These are phyloP conservation scores for Emesis castigata DNA, from an alignment of 2,888 invertebrate species.

Conservation along the genomic window DNA sequence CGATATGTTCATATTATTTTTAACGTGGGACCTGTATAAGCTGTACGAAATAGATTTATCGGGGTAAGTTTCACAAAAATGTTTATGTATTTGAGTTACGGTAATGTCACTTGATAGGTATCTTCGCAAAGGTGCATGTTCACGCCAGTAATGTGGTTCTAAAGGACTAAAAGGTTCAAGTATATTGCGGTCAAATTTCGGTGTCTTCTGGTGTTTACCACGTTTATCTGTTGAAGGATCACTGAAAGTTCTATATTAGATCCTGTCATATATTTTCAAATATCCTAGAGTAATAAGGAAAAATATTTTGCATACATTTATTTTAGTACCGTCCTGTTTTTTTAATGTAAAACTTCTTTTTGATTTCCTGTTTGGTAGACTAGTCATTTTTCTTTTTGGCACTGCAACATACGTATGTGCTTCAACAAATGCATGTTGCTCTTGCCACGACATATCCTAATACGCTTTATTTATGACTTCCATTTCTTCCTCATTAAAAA, in stretches of 20 bases:
- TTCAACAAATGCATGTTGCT: slow-evolving; percentile 44
- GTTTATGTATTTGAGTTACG: slow-evolving; percentile 52
- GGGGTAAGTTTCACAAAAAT: slow-evolving; percentile 35
- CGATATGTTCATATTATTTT: slow-evolving; percentile 45
- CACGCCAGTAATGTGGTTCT: slow-evolving; percentile 63
- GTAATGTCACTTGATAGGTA: slow-evolving; percentile 25
- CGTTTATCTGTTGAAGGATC: slow-evolving; percentile 16
- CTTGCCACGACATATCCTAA: slow-evolving; percentile 40
- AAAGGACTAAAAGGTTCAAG: slow-evolving; percentile 62
- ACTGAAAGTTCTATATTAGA: not conserved
- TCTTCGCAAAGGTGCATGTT: slow-evolving; percentile 58
- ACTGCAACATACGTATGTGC: slow-evolving; percentile 46
- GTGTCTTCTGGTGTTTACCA: slow-evolving; percentile 57
- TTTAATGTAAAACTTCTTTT: slow-evolving; percentile 45
- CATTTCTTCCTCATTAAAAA: slow-evolving; percentile 14
- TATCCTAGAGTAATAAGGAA: not conserved
- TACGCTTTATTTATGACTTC: slow-evolving; percentile 21
- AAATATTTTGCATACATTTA: slow-evolving; percentile 27
- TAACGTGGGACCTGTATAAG: slow-evolving; percentile 43
- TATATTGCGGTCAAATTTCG: slow-evolving; percentile 50
- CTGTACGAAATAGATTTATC: slow-evolving; percentile 9
- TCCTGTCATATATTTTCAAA: not conserved
- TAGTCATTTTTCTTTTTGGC: slow-evolving; percentile 49
- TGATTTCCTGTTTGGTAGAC: slow-evolving; percentile 48
- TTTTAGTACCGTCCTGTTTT: slow-evolving; percentile 35